Evolutionary conservation across 2,888 invertebrate species (phyloP), one percentile per base, ranked within the genome.

Genomic region (Dioctria rufipes): DNA sequence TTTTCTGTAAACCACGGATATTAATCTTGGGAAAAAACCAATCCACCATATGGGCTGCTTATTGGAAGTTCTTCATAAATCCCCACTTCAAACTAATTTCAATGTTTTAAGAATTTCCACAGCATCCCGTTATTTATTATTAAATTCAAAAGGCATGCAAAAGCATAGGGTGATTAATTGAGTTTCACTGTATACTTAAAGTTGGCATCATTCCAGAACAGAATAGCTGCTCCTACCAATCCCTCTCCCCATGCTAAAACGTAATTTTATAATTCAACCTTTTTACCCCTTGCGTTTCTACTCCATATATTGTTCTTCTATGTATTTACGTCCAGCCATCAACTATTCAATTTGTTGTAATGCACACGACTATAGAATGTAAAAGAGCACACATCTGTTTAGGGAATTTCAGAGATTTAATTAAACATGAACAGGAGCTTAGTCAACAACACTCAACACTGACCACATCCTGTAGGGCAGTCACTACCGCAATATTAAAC

Each of bases 381-480:
- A 54, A 71, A 71, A 51, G 71, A 71, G 71, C 71, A 71, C 71
- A 54, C 51, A 71, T 71, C 71, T 39, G 40, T 3, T 0, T 8
- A n/a, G 54, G 71, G 25, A 71, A 51, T 71, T 51, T 71, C 71
- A 71, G 71, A 39, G 71, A 71, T 71, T 71, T 71, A 71, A 71
- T 54, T 71, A 71, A 54, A 71, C 51, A 51, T 71, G 25, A 25
- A 51, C 71, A 9, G 54, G 46, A 46, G 5, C 46, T 46, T 6
- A 6, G 46, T 46, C 8, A 6, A 5, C 46, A 46, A 46, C 8
- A 46, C 37, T 8, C 46, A 46, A 46, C 8, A 46, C 37, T 37
- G 51, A 51, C 71, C 39, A n/a, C 39, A 51, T 71, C 40, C 8
- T 9, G 13, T 9, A 8, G 13, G 37, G 49, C 25, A 25, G 37